Conservation (phyloP, 2,113 vertebrate species). For the Microcebus ravelobensis region DNA sequence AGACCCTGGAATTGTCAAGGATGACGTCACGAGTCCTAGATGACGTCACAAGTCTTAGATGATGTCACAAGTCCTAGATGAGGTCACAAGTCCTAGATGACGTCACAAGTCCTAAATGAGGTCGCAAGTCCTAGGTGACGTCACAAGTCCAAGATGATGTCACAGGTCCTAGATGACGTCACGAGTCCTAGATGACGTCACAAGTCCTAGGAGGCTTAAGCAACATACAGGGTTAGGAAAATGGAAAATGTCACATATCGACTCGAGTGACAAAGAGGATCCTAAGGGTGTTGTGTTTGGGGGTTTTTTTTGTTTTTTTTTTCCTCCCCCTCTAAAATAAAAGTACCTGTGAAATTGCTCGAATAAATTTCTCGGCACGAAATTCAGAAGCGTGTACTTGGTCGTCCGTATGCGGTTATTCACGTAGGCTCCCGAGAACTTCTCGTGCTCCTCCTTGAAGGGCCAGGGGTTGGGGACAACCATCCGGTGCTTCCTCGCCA, state of each 20-base stretch:
- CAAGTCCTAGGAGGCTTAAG: background rate
- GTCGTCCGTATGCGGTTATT: conserved; percentile 95
- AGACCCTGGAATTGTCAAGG: background rate
- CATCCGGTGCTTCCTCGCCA: conserved; percentile 84
- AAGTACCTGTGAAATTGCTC: conserved; percentile 97
- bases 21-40: background rate
- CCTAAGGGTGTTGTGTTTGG: background rate
- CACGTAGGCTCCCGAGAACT: conserved; percentile 87
- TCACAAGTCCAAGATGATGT: background rate
- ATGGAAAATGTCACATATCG: background rate
- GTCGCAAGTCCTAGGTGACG: background rate
- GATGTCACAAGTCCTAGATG: background rate
- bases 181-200: background rate
- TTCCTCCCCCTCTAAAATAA: background rate
- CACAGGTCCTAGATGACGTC: background rate
- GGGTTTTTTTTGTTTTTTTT: too few relatives aligned
- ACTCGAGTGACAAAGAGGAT: background rate
- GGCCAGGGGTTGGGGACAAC: conserved; percentile 88
- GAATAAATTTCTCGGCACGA: conserved; percentile 97
- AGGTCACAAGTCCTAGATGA: background rate
- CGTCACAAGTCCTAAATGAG: background rate
- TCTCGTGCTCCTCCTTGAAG: conserved; percentile 89
- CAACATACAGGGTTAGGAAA: background rate
- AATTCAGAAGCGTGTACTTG: conserved; percentile 94
- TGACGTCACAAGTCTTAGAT: background rate